Conservation (phyloP, 2,113 vertebrate species). For the Prochilodus magdalenae region DNA sequence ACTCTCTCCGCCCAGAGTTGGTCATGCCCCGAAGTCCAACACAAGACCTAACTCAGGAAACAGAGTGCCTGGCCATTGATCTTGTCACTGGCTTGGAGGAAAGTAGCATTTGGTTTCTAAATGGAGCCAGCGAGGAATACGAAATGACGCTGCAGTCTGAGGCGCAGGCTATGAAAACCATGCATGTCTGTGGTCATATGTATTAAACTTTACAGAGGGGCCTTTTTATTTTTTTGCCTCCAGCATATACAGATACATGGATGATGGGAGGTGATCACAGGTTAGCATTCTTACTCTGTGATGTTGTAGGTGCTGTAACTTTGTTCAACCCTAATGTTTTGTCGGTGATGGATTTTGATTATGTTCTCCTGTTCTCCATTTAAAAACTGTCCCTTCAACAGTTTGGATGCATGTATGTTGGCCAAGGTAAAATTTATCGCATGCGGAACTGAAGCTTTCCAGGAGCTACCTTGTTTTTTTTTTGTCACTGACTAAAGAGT, state of each 20-base stretch:
- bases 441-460: no score
- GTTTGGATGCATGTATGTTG: no score
- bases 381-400: no score
- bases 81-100: constrained; percentile 30
- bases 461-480: no score
- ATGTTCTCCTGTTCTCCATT: no score
- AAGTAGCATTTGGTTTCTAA: constrained; percentile 19
- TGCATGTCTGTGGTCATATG: neutral
- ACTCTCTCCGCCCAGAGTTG: constrained; percentile 33
- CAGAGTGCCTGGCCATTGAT: constrained; percentile 15
- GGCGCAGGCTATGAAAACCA: neutral
- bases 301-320: no score
- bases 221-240: neutral
- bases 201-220: neutral
- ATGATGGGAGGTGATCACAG: neutral
- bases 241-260: neutral
- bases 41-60: constrained; percentile 40
- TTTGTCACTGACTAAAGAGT: no score
- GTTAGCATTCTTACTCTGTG: no score
- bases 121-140: neutral
- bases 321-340: no score
- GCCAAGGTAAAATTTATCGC: no score
- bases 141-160: neutral
- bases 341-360: no score
- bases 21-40: constrained; percentile 38